Evolutionary conservation across 2,113 vertebrate species (phyloP), one percentile per base, ranked within the genome.

Genomic region (Ornithorhynchus anatinus): DNA sequence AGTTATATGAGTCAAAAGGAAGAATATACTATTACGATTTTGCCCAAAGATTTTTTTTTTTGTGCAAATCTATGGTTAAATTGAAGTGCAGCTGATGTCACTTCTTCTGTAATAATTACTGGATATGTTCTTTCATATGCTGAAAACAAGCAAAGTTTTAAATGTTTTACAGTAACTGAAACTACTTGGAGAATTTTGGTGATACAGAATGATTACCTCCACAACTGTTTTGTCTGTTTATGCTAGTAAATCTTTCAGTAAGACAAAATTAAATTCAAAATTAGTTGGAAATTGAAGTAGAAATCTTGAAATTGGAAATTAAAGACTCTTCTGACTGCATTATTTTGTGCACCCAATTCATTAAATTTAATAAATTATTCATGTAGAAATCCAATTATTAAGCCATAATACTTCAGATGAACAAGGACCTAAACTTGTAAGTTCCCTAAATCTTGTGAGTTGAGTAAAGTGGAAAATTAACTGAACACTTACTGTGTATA

Each of bases 341-440:
- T n/a, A 14, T 60, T 37, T 36, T 44, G 48, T 45, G 39, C 62
- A 20, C 45, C 58, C 53, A 25, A 27, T 45, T 72, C 35, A 50
- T 64, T 38, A 6, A 63, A 35, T 52, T 70, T 59, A 56, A 72
- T 80, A 70, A 80, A 70, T 80, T 64, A 61, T 48, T 27, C 43
- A 48, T 50, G 27, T 25, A 27, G 33, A 47, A 69, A 65, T 35
- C 25, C 59, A 58, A 59, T 50, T 69, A 68, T 31, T 54, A 37
- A 72, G 52, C 38, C 57, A 20, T 22, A 20, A 50, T 60, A 64
- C 51, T 2, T 65, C 59, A 69, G 56, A 50, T 69, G 45, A 59
- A 39, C 53, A 33, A n/a, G n/a, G n/a, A n/a, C n/a, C n/a, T n/a
- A n/a, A n/a, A n/a, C n/a, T n/a, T n/a, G n/a, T n/a, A n/a, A n/a